Evolutionary conservation across 2,888 invertebrate species (phyloP), one percentile per base, ranked within the genome.

Genomic region (Catocala nupta): DNA sequence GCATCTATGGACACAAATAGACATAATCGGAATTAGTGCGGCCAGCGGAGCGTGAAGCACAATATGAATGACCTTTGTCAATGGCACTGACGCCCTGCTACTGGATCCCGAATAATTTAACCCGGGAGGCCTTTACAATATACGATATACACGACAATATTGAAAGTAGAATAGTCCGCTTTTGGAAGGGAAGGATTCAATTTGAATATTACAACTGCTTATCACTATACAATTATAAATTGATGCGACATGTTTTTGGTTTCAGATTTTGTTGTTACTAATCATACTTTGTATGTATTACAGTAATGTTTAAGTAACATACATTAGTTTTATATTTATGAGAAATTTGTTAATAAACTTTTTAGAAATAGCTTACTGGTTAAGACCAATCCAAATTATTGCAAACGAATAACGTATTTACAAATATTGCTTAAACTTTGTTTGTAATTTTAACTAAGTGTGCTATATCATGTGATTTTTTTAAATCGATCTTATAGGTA

Each of bases 31-130:
- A 89, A 90, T 92, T 90, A 91, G 89, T 86, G 86, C 80, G 85
- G 73, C 84, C 88, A 83, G 81, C 82, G 82, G 79, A 88, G 87
- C 91, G 87, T 86, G 86, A 88, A 85, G 81, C 87, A 90, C 90
- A 90, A 87, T 91, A 91, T 90, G 91, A 89, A 91, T 91, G 91
- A 91, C 91, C 91, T 91, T 90, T 91, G 91, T 91, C 90, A 90
- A 88, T 89, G 85, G 82, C 71, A 78, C 85, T 87, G 89, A 89
- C 88, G 89, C 89, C 84, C 84, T 44, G 70, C 73, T 71, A 64
- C 66, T 69, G 68, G 66, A 71, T 63, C 81, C 84, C 83, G 84
- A 90, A 90, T 90, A 87, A 88, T 90, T 89, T 81, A 83, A 80
- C 80, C 75, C 60, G 12, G 44, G 54, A 58, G 45, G 44, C 50